Conservation (phyloP, 1,140 invertebrate genomes). For the Calliphora vicina region DNA sequence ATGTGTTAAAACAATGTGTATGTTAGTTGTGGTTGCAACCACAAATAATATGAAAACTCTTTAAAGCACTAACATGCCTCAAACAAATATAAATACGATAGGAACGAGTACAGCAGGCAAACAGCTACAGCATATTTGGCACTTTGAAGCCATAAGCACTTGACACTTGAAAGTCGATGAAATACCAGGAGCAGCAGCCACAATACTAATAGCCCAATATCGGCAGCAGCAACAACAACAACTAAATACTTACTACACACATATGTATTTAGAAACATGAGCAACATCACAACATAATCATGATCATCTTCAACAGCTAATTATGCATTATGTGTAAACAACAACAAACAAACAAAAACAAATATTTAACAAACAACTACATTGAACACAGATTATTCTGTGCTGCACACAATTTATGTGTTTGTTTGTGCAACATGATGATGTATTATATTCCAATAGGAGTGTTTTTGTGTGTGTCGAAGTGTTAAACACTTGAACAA, state of each 20-base stretch:
- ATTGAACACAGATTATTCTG: background rate
- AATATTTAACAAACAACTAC: background rate
- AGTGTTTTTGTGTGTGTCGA: background rate
- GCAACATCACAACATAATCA: conserved; percentile 31
- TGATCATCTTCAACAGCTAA: conserved; percentile 28
- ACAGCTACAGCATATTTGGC: background rate
- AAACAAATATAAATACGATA: no score
- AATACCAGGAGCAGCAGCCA: conserved; percentile 9
- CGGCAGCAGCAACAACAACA: background rate
- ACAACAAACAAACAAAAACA: background rate
- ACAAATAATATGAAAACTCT: background rate
- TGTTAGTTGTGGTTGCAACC: background rate
- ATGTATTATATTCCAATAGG: background rate
- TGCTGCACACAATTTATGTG: background rate
- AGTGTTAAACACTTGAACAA: conserved; percentile 15
- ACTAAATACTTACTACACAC: background rate
- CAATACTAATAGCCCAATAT: background rate
- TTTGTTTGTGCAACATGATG: background rate
- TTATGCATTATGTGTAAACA: conserved; percentile 23
- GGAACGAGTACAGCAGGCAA: background rate
- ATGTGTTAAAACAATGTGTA: conserved; percentile 16
- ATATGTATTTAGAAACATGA: background rate
- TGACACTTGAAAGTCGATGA: conserved; percentile 31
- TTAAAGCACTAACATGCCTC: background rate
- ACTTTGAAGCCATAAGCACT: conserved; percentile 24